Percentiles rank a stretch among this genome's conserved stretches.
Conservation (phyloP, 2,113 vertebrate genomes). For the Callipepla californica region DNA sequence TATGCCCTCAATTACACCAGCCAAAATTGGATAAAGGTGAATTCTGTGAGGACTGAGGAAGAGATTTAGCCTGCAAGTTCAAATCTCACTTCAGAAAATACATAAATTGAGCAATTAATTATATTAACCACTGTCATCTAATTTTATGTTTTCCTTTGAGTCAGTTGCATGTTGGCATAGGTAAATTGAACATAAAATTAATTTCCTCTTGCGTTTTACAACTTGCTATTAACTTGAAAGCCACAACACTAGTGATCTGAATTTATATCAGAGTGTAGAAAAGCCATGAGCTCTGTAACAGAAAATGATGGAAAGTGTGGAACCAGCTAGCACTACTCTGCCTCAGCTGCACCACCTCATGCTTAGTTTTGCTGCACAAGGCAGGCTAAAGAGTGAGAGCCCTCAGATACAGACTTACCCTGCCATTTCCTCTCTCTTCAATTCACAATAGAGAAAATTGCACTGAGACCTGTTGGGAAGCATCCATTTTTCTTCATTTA, state of each 20-base stretch:
- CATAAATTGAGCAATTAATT: slow-evolving; percentile 33
- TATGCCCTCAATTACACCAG: slow-evolving; percentile 15
- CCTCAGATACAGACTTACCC: not conserved
- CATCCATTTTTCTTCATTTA: not conserved
- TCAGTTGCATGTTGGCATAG: slow-evolving; percentile 6
- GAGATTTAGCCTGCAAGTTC: not conserved
- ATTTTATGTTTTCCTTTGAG: slow-evolving; percentile 46
- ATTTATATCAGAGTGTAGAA: slow-evolving; percentile 32
- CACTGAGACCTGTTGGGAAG: not conserved
- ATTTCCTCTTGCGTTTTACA: slow-evolving; percentile 42
- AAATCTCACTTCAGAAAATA: slow-evolving; percentile 43
- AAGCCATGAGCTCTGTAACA: not conserved
- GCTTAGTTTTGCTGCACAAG: not conserved
- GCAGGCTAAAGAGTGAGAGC: fast-evolving
- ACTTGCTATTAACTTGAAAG: slow-evolving; percentile 43
- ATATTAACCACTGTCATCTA: slow-evolving; percentile 49
- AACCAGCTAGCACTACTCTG: not conserved
- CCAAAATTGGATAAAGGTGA: not conserved
- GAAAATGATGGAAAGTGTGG: not conserved
- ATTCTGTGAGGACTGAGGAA: not conserved
- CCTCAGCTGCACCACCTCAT: not conserved
- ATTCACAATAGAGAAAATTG: not conserved
- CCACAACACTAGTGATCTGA: not conserved
- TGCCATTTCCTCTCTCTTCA: not conserved
- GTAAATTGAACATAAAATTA: slow-evolving; percentile 60